These are phyloP conservation scores for Oreochromis tanganicae DNA, from an alignment of 2,113 vertebrate genomes.

Conservation along the genomic window DNA sequence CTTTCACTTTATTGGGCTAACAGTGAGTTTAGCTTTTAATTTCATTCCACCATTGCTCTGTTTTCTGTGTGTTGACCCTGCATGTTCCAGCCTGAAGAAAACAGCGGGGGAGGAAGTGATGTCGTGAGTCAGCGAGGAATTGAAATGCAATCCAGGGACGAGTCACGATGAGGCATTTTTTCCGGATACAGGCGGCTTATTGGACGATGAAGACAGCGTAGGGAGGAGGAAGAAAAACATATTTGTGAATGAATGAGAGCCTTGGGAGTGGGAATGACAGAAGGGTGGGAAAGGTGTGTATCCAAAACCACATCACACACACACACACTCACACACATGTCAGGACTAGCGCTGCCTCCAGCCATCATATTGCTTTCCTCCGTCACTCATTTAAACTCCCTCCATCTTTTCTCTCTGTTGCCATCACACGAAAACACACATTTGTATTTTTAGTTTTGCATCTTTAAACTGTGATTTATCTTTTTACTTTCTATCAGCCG, in stretches of 20 bases:
- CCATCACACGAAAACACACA: not conserved
- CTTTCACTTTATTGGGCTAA: not conserved
- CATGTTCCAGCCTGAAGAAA: not conserved
- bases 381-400: not conserved
- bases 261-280: conserved; percentile 35
- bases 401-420: not conserved
- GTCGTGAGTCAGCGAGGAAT: not conserved
- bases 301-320: not conserved
- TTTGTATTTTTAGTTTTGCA: not conserved
- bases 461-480: not conserved
- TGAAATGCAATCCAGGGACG: not conserved
- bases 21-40: not conserved
- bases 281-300: conserved; percentile 44
- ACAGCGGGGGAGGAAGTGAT: not conserved
- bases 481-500: not conserved
- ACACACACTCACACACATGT: not conserved
- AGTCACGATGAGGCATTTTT: not conserved
- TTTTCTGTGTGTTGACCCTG: not conserved
- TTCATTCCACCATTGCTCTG: not conserved
- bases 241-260: conserved; percentile 36
- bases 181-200: not conserved
- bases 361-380: not conserved
- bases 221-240: not conserved
- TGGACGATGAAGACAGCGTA: not conserved
- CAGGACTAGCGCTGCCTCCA: conserved; percentile 18